Base-by-base conservation (phyloP, 23 tunicate genomes). In the Trididemnum nubilum region DNA sequence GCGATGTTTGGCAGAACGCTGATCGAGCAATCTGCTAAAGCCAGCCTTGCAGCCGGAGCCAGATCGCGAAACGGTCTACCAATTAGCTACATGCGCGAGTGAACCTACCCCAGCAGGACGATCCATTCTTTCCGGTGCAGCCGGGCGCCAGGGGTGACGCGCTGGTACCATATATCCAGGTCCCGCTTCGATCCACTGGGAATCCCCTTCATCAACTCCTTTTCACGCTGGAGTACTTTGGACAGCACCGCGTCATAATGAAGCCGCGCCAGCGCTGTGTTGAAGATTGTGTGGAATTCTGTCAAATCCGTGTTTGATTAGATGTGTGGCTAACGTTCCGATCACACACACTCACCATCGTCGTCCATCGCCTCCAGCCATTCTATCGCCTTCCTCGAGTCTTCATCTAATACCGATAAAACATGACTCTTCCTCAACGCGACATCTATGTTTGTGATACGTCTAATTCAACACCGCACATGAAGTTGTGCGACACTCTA, bases 121-220 rank as follows among this genome's bases (percentile, higher is more conserved):
- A 2, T 27, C 66, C 81, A 77, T 51, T 77, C 81, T 25, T 33
- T 21, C 2, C 66, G 7, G 25, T 52, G 30, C 5, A 15, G 44
- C 7, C n/a, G 65, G 67, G 15, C 7, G 36, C 31, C 67, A 19
- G 81, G 81, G 38, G 81, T 77, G 23, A 77, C 22, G 3, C 81
- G 35, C 65, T 51, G 66, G 67, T 25, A 4, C 66, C 66, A 54
- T 67, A 52, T 2, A 21, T 37, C 36, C 67, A 77, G 4, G n/a
- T 77, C 81, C 2, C 2, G 36, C 40, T 18, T 35, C 23, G 67
- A 77, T 33, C 81, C 67, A 27, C 36, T 31, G 38, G 67, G 67
- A 54, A 77, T 54, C 67, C 81, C 81, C 37, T 37, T 29, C 67
- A 51, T 77, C 4, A 21, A 9, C 15, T 21, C 22, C 38, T 29